phyloP scores from a whole-genome alignment of 2,797 vertebrate genomes.

The Bovichtus diacanthus region DNA sequence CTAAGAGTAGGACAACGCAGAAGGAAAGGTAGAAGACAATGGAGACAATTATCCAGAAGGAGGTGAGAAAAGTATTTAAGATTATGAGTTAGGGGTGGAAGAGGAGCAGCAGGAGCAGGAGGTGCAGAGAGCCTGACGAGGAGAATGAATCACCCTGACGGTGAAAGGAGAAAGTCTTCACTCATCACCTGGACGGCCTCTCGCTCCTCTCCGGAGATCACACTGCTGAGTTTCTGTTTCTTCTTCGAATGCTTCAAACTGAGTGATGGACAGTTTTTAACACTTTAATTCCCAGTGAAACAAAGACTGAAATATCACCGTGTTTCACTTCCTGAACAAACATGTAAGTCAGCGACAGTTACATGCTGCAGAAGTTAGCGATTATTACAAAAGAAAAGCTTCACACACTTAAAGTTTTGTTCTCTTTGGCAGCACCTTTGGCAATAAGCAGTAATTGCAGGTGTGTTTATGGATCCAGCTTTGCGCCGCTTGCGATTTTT shows the following conservation, averaged over 20 bases:
- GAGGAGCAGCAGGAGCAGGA: conserved; percentile 1
- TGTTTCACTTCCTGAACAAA: neutral
- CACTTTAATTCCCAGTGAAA: conserved; percentile 29
- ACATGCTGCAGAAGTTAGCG: neutral
- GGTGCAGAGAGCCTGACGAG: conserved; percentile 42
- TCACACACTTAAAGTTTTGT: no score
- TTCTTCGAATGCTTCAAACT: conserved; percentile 53
- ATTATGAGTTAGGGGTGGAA: neutral
- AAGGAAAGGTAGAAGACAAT: neutral
- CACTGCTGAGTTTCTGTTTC: conserved; percentile 51
- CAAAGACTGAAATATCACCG: neutral
- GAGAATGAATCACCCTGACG: conserved; percentile 51
- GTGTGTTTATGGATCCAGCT: no score
- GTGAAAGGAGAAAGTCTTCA: conserved; percentile 70
- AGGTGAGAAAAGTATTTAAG: neutral
- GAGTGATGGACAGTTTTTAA: conserved; percentile 59
- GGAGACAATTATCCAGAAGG: neutral
- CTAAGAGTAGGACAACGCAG: neutral
- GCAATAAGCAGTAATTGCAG: no score
- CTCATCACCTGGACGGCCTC: conserved; percentile 67
- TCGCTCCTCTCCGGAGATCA: conserved; percentile 53
- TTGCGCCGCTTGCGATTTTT: no score
- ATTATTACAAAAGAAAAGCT: no score
- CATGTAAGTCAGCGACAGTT: neutral
- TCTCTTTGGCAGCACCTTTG: no score